Conservation (phyloP, 2,113 vertebrate genomes). For the Myrmecophaga tridactyla region DNA sequence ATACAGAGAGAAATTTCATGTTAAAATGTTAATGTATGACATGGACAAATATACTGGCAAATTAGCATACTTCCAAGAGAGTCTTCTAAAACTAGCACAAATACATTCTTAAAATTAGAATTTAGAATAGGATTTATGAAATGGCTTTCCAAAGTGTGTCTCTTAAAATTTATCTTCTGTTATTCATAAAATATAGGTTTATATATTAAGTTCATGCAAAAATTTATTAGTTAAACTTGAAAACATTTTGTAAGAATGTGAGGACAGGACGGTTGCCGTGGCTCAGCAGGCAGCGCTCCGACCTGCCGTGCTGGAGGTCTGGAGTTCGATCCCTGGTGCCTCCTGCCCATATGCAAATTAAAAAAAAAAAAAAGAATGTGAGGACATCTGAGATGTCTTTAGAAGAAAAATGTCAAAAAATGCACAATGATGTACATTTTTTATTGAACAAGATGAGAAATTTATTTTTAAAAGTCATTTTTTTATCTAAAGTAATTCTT, state of each 20-base stretch:
- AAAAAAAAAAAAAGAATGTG: no score
- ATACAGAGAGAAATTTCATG: not conserved
- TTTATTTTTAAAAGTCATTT: not conserved
- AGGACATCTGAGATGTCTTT: not conserved
- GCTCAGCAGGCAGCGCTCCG: no score
- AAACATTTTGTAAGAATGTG: not conserved
- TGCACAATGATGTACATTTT: not conserved
- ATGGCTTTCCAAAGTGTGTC: not conserved
- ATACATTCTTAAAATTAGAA: not conserved
- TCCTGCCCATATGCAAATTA: no score
- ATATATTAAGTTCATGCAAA: not conserved
- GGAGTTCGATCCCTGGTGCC: no score
- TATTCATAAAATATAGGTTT: not conserved
- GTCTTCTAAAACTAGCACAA: not conserved
- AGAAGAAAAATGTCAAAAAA: not conserved
- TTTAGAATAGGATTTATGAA: not conserved
- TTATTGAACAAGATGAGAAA: not conserved
- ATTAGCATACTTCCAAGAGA: not conserved
- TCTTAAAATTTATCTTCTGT: not conserved
- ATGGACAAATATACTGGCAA: not conserved
- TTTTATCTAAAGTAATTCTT: not conserved
- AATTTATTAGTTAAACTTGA: not conserved
- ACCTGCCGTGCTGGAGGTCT: no score
- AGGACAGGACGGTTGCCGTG: no score
- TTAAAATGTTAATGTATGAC: not conserved